Base-by-base conservation (phyloP, 2,888 invertebrate genomes). In the Terebella lapidaria region DNA sequence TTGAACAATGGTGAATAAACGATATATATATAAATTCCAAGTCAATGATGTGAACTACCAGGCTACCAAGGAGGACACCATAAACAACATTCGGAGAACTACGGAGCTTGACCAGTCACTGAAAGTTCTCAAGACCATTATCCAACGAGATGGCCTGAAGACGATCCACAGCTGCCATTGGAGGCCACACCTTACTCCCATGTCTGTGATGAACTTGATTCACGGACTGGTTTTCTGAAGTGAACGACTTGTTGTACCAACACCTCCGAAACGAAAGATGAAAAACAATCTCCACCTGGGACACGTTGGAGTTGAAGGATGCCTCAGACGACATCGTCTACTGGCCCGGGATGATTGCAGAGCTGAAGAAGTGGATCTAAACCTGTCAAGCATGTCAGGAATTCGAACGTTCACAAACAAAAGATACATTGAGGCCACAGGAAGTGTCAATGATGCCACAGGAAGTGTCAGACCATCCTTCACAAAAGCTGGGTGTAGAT, bases 381-480 rank as follows among this genome's bases (percentile, higher is more conserved):
- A n/a, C n/a, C n/a, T n/a, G n/a, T n/a, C n/a, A n/a, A n/a, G n/a
- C n/a, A n/a, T 49, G 49, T 49, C 49, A n/a, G 15, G 49, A 49
- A 49, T 49, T 20, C 24, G 18, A 49, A 49, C 10, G 18, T 5
- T 10, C 24, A 5, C 10, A 49, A 10, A 49, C 49, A 5, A 49
- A 49, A 57, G 57, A 57, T 29, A 51, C 57, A 3, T 22, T 57
- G 3, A 52, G 51, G n/a, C 10, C n/a, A n/a, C n/a, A n/a, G n/a
- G n/a, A n/a, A n/a, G n/a, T n/a, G n/a, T n/a, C n/a, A n/a, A n/a
- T n/a, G n/a, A n/a, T n/a, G n/a, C n/a, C 5, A 5, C 52, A 57
- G 27, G 57, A 57, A 15, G 20, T 53, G 3, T 30, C 57, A 28
- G 5, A 20, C 5, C 28, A 22, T 4, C 57, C 57, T 10, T 57